Conservation (phyloP, 1,140 invertebrate genomes). For the Steinernema feltiae region DNA sequence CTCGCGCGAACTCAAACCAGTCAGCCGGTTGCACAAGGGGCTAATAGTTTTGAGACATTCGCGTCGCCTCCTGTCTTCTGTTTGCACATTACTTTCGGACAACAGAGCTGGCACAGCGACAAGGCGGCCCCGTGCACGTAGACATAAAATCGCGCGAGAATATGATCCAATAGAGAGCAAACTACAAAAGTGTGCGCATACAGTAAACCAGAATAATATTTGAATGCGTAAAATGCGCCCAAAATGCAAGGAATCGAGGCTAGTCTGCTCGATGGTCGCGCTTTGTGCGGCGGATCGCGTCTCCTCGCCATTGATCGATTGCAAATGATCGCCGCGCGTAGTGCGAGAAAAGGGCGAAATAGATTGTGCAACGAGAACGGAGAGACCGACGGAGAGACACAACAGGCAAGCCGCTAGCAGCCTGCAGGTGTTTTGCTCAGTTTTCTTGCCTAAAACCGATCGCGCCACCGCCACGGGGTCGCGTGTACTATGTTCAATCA, state of each 20-base stretch:
- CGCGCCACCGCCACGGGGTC: background rate
- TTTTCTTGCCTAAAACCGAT: no score
- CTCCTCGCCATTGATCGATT: background rate
- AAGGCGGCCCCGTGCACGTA: background rate
- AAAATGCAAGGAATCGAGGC: no score
- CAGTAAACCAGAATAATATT: no score
- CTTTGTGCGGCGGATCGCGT: background rate
- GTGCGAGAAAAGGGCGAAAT: no score
- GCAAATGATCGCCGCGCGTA: background rate
- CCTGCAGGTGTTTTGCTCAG: background rate
- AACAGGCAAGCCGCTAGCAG: background rate
- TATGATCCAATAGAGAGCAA: no score
- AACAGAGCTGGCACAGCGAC: background rate
- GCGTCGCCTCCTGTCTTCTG: background rate
- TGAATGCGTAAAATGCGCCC: no score
- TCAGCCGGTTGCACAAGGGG: background rate
- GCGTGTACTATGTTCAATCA: background rate
- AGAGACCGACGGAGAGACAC: no score
- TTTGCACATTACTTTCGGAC: slow-evolving; percentile 15
- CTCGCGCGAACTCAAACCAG: background rate
- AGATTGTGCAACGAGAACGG: no score
- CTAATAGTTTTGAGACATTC: slow-evolving; percentile 13
- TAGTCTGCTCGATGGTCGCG: no score
- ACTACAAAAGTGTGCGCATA: no score
- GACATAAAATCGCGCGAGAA: no score